Evolutionary conservation across 2,113 vertebrate species (phyloP), one percentile per base, ranked within the genome.

Genomic region (Dipodomys spectabilis): DNA sequence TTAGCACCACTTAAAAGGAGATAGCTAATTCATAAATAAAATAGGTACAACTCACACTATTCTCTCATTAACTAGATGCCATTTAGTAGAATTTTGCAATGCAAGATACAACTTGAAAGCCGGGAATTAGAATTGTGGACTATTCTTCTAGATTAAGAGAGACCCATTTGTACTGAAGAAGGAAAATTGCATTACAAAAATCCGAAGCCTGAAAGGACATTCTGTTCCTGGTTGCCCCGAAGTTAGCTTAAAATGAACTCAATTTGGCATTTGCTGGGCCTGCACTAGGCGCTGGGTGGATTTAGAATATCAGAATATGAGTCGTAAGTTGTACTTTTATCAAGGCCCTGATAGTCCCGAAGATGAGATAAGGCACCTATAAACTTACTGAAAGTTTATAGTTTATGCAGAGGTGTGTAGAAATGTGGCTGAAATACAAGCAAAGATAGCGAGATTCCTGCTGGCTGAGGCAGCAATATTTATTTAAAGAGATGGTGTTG

Each of bases 291-390:
- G 25, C 39, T 77, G 25, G 7, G 20, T 4, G 87, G 44, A 71
- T 88, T 92, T 84, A 30, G 89, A 72, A 78, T 64, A 65, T 49
- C 23, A 64, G 49, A 64, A 67, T 8, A 27, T 16, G n/a, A 86
- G 73, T 15, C 64, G 44, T 39, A 67, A 81, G 39, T 67, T 83
- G 53, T 77, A 64, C 44, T 67, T 81, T 74, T 75, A 71, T 73
- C 27, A 65, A 93, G 62, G 64, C 35, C 69, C n/a, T 90, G 78
- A 60, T 44, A 73, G 73, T 74, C 44, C 0, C 65, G 77, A 19
- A 83, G 85, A 88, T 84, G 67, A 82, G 86, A 90, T 79, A 87
- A 87, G 82, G 20, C 35, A 65, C 23, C 73, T 57, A 28, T 35
- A 64, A 92, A 57, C 53, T 69, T 78, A 86, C 75, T 49, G 6